Evolutionary conservation across 2,888 invertebrate species (phyloP).

Genomic region (Chrysolina haemoptera): DNA sequence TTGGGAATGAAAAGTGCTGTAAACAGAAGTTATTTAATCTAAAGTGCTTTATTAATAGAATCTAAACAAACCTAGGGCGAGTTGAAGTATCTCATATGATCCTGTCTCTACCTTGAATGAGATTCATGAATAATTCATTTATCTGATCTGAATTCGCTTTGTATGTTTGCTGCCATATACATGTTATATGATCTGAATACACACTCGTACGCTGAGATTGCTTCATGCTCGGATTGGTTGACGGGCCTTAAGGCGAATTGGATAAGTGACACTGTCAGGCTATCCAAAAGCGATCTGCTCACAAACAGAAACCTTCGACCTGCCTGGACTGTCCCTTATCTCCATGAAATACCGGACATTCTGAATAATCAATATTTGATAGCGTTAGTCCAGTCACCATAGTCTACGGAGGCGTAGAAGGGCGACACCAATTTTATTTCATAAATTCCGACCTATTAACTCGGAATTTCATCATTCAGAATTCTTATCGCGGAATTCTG

Average conservation of each 20-base stretch:
- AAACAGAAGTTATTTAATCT: slow-evolving; percentile 66
- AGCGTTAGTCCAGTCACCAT: background rate
- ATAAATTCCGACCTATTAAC: no score
- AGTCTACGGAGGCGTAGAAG: no score
- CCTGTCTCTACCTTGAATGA: slow-evolving; percentile 65
- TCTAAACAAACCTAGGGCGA: slow-evolving; percentile 63
- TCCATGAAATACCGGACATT: slow-evolving; percentile 41
- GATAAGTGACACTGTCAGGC: slow-evolving; percentile 56
- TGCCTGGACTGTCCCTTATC: slow-evolving; percentile 47
- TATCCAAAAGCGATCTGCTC: slow-evolving; percentile 47
- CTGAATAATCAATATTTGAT: slow-evolving; percentile 54
- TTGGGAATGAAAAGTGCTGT: slow-evolving; percentile 63
- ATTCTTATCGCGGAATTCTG: no score
- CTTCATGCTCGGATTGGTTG: slow-evolving; percentile 60
- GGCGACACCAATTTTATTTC: no score
- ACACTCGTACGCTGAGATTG: slow-evolving; percentile 59
- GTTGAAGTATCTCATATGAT: slow-evolving; percentile 57
- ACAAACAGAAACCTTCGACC: slow-evolving; percentile 48
- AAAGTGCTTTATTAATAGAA: slow-evolving; percentile 67
- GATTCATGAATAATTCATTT: slow-evolving; percentile 67
- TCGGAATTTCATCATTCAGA: no score
- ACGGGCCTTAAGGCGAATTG: slow-evolving; percentile 62
- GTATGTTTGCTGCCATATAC: slow-evolving; percentile 65
- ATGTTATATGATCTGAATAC: slow-evolving; percentile 66
- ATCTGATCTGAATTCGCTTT: slow-evolving; percentile 67